Percentiles rank a stretch among this genome's conserved stretches.
Conservation (phyloP, 2,888 invertebrate genomes). For the Campaea margaritaria region DNA sequence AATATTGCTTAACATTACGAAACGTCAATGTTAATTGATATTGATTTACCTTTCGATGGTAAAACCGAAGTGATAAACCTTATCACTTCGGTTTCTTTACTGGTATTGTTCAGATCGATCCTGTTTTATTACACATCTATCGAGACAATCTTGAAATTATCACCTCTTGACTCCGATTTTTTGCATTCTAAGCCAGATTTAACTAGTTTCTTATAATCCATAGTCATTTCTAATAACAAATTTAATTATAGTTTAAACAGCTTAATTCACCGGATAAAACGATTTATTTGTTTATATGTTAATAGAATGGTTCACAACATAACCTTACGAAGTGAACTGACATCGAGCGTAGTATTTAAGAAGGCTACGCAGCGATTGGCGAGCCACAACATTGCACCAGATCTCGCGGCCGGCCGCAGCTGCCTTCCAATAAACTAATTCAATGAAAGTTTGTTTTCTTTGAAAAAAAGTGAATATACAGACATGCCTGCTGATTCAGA, state of each 20-base stretch:
- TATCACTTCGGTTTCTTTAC: too few species aligned
- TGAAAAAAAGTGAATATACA: constrained; percentile 51
- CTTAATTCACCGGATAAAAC: constrained; percentile 28
- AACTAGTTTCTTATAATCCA: too few species aligned
- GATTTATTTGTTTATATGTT: constrained; percentile 49
- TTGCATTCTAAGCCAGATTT: too few species aligned
- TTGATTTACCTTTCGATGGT: neutral
- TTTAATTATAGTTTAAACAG: constrained; percentile 5
- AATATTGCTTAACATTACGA: neutral
- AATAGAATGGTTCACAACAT: constrained; percentile 47
- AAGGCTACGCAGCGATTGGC: constrained; percentile 66
- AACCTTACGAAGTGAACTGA: constrained; percentile 79
- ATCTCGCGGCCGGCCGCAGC: constrained; percentile 71
- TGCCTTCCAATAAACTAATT: constrained; percentile 46
- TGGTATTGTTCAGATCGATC: too few species aligned
- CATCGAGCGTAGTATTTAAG: constrained; percentile 76
- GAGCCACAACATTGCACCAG: constrained; percentile 69
- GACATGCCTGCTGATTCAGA: constrained; percentile 81
- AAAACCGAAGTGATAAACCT: neutral
- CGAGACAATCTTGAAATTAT: neutral
- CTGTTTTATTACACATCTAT: neutral
- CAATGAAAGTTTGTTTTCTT: constrained; percentile 48
- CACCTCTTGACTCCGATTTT: too few species aligned
- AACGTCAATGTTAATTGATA: neutral
- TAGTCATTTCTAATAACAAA: neutral